Conservation (phyloP, 2,113 vertebrate species). For the Tor tambroides region DNA sequence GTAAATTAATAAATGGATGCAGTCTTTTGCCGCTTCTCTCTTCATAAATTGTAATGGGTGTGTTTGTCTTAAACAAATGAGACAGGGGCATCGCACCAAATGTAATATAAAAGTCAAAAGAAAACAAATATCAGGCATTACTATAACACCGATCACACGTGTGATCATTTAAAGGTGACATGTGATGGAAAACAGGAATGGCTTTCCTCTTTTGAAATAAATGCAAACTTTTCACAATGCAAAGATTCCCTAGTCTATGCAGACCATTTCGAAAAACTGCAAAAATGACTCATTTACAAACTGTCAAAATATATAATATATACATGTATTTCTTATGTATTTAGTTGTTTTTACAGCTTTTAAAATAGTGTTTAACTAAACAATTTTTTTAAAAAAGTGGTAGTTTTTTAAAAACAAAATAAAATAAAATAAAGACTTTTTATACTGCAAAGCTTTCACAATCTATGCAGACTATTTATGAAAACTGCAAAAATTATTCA, state of each 20-base stretch:
- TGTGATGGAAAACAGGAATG: background rate
- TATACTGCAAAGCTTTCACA: too few relatives aligned
- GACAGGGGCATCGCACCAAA: slow-evolving; percentile 4
- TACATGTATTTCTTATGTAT: too few relatives aligned
- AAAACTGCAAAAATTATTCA: too few relatives aligned
- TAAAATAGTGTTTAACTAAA: too few relatives aligned
- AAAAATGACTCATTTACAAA: background rate
- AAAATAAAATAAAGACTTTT: too few relatives aligned
- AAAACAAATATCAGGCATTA: slow-evolving; percentile 12
- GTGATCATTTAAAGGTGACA: background rate
- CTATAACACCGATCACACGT: background rate
- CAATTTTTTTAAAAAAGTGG: too few relatives aligned
- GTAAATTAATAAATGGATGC: slow-evolving; percentile 34
- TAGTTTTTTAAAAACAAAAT: too few relatives aligned
- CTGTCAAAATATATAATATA: background rate
- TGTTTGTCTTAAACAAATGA: slow-evolving; percentile 13
- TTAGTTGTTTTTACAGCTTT: too few relatives aligned
- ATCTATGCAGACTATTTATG: too few relatives aligned
- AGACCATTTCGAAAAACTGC: too few relatives aligned
- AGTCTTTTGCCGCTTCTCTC: background rate
- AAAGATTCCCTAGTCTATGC: too few relatives aligned
- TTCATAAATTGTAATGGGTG: background rate
- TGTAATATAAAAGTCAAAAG: background rate
- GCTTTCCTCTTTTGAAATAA: background rate
- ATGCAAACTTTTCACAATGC: background rate